Percentiles rank a stretch among this genome's conserved stretches.
phyloP scores from a whole-genome alignment of 2,888 invertebrate species.

The Chloroclystis v-ata region DNA sequence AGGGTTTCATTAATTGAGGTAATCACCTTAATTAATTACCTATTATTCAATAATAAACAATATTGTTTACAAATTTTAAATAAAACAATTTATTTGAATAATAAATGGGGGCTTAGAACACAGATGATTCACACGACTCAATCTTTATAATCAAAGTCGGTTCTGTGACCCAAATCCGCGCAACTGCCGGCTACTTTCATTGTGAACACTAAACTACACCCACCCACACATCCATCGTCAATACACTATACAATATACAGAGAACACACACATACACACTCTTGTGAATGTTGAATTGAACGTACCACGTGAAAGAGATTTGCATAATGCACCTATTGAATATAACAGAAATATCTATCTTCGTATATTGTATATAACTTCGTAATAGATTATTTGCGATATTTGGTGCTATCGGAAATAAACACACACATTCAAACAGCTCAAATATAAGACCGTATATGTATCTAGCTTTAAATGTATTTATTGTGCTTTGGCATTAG shows the following conservation, averaged over 20 bases:
- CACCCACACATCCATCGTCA: constrained; percentile 38
- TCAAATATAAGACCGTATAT: constrained; percentile 21
- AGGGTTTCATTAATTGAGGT: too few relatives aligned
- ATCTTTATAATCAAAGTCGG: constrained; percentile 76
- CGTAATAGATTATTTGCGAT: too few relatives aligned
- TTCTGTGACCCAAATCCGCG: constrained; percentile 75
- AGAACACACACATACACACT: constrained; percentile 31
- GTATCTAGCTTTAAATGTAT: constrained; percentile 41
- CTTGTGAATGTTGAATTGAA: constrained; percentile 36
- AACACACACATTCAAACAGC: constrained; percentile 26
- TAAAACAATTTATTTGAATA: not conserved
- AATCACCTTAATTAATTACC: too few relatives aligned
- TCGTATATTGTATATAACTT: too few relatives aligned
- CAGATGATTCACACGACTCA: constrained; percentile 74
- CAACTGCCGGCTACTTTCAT: constrained; percentile 75
- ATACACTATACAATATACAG: constrained; percentile 32
- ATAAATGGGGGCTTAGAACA: constrained; percentile 46
- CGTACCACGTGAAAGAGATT: constrained; percentile 37
- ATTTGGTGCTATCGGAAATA: constrained; percentile 16
- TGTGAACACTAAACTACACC: constrained; percentile 68
- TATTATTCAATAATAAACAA: too few relatives aligned
- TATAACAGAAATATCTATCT: constrained; percentile 36
- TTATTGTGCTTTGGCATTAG: constrained; percentile 68
- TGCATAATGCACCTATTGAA: constrained; percentile 39
- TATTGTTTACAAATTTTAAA: too few relatives aligned